Conservation (phyloP, 2,797 vertebrate species). For the Otolemur crassicaudatus region DNA sequence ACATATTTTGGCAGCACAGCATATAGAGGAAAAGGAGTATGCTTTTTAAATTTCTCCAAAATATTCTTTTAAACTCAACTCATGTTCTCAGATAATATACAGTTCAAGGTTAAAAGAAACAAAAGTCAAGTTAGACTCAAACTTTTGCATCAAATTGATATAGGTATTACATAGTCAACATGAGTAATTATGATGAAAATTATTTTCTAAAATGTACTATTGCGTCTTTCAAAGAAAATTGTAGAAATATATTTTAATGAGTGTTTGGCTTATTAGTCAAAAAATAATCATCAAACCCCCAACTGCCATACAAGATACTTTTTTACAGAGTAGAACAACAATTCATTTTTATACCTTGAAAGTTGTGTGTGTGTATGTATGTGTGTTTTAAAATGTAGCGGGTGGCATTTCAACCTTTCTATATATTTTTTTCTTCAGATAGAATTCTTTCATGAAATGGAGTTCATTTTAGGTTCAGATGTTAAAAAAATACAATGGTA, state of each 20-base stretch:
- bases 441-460: conserved; percentile 46
- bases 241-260: not conserved
- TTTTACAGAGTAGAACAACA: not conserved
- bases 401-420: not conserved
- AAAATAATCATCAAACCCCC: not conserved
- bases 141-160: not conserved
- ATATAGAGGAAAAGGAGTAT: not conserved
- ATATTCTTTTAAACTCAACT: not conserved
- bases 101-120: not conserved
- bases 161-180: not conserved
- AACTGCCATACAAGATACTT: not conserved
- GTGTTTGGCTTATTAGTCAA: not conserved
- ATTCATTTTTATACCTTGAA: not conserved
- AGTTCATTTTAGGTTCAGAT: conserved; percentile 67
- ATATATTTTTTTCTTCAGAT: conserved; percentile 54
- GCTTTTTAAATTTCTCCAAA: conserved; percentile 37
- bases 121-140: not conserved
- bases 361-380: not conserved
- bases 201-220: not conserved
- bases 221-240: not conserved
- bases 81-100: not conserved
- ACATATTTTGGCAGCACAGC: conserved; percentile 34
- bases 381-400: not conserved
- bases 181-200: not conserved
- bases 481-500: conserved; percentile 21